Evolutionary conservation across 2,888 invertebrate species (phyloP), one percentile per base, ranked within the genome.

Genomic region (Cryptops parisi): DNA sequence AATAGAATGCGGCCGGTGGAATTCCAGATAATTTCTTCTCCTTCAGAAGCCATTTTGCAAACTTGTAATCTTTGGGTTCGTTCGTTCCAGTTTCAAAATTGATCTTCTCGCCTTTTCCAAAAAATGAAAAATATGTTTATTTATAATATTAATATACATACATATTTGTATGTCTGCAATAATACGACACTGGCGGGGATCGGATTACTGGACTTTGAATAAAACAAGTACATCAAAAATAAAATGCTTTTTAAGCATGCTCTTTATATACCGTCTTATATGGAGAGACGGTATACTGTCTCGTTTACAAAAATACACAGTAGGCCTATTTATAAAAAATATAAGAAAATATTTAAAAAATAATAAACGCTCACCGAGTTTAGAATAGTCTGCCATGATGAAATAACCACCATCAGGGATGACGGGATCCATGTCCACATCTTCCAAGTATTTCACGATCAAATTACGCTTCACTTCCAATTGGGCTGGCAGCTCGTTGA

Each of bases 351-450:
- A 33, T 33, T 33, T 33, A 33, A 9, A 9, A 9, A 33, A 33
- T 33, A 33, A 33, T 41, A 26, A 6, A 38, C 1, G 23, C 22
- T 70, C 66, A 81, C 82, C 78, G 58, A 90, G 69, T 3, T 78
- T 72, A 9, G 82, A 79, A 82, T 88, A 93, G 70, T 98, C 90
- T 1, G 94, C 94, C 50, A 98, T 68, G 76, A 99, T 84, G 66
- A 98, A 99, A 71, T 96, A 99, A 0, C 98, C 97, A 2, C 91
- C 94, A 61, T 97, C 90, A 0, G 98, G 98, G 53, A 94, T 72
- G 0, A 87, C 87, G 0, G 96, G 91, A 39, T 78, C 78, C 80
- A 97, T 86, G 0, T 91, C 93, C 52, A 81, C 80, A 12, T 87
- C 82, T 6, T 59, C 67, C 23, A 90, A 72, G 56, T 85, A 78